Conservation (phyloP, 2,797 vertebrate genomes). For the Ctenosaura bakeri region DNA sequence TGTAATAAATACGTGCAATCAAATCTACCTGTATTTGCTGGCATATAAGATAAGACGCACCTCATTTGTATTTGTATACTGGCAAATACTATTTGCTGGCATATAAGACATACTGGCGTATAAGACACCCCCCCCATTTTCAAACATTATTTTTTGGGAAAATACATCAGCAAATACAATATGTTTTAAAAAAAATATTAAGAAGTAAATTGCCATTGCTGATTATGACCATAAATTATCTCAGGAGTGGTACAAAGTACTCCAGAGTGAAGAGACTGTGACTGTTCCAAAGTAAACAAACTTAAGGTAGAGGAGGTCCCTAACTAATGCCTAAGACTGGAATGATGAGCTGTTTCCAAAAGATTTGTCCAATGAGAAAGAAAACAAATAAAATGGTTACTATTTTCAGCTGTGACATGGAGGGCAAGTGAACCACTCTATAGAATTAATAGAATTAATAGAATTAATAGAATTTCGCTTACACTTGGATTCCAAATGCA, state of each 20-base stretch:
- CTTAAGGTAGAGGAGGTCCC: neutral
- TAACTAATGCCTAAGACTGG: neutral
- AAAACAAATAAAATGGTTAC: neutral
- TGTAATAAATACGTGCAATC: neutral
- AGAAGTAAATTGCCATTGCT: too few relatives aligned
- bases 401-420: neutral
- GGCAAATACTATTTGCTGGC: too few relatives aligned
- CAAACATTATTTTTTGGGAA: too few relatives aligned
- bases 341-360: too few relatives aligned
- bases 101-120: too few relatives aligned
- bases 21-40: too few relatives aligned
- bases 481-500: conserved; percentile 4
- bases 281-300: neutral
- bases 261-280: neutral
- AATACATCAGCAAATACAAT: too few relatives aligned
- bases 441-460: neutral
- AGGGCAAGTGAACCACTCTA: neutral
- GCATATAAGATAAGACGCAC: too few relatives aligned
- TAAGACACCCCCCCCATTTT: too few relatives aligned
- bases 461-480: neutral
- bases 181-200: too few relatives aligned
- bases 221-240: neutral
- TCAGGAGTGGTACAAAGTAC: neutral
- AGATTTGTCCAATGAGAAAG: too few relatives aligned
- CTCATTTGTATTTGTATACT: too few relatives aligned